Evolutionary conservation across 92 coral and sea anemone species (phyloP).

Genomic region (Umimayanthus kanabou): DNA sequence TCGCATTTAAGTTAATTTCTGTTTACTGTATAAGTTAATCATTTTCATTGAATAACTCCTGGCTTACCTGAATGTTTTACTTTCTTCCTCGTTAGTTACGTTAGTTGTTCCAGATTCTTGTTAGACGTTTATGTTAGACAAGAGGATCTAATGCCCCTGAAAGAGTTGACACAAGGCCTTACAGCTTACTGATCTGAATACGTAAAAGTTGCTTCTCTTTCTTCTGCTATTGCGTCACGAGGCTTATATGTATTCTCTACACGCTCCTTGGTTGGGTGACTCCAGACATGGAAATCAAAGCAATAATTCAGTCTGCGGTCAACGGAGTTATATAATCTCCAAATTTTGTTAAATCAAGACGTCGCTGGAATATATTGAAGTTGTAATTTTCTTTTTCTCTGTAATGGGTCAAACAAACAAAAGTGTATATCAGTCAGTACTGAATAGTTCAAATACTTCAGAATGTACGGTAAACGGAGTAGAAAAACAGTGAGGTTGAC

Average conservation of each 20-base stretch:
- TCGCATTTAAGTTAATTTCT: constrained; percentile 3
- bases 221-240: not conserved
- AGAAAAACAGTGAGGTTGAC: too few species aligned
- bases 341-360: too few species aligned
- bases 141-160: not conserved
- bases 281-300: not conserved
- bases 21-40: constrained; percentile 3
- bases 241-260: not conserved
- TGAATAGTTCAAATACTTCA: too few species aligned
- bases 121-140: not conserved
- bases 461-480: too few species aligned
- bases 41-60: not conserved
- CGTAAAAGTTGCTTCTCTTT: not conserved
- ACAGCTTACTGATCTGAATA: not conserved
- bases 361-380: too few species aligned
- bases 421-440: too few species aligned
- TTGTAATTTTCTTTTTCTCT: too few species aligned
- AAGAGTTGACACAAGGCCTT: not conserved
- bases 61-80: constrained; percentile 2
- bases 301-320: too few species aligned
- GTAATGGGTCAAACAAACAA: too few species aligned
- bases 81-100: not conserved
- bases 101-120: not conserved
- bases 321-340: too few species aligned
- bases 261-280: not conserved